Percentiles rank a stretch among this genome's conserved stretches.
phyloP scores from a whole-genome alignment of 92 coral and sea anemone genomes.

The Zoanthus sansibaricus region DNA sequence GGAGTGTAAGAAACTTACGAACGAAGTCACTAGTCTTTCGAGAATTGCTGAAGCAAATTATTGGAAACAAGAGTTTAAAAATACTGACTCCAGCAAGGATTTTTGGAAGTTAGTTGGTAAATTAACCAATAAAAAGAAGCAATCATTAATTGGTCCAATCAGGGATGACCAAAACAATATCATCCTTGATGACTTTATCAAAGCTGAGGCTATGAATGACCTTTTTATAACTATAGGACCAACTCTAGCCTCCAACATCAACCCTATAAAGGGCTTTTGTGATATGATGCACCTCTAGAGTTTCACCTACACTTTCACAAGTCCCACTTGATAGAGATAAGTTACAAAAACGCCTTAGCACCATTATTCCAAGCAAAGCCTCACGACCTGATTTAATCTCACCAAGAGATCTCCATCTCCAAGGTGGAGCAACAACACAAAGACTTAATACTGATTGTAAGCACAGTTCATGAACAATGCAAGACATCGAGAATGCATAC shows the following conservation, averaged over 20 bases:
- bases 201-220: constrained; percentile 54
- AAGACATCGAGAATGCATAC: no score
- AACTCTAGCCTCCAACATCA: constrained; percentile 47
- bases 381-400: constrained; percentile 51
- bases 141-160: constrained; percentile 55
- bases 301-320: constrained; percentile 52
- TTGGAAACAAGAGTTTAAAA: constrained; percentile 53
- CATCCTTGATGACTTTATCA: constrained; percentile 28
- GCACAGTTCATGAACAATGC: no score
- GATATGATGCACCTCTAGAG: constrained; percentile 17
- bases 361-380: constrained; percentile 30
- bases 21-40: constrained; percentile 40
- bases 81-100: constrained; percentile 50
- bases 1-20: constrained; percentile 58
- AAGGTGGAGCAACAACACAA: no score
- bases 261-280: constrained; percentile 25
- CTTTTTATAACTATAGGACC: constrained; percentile 43
- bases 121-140: constrained; percentile 52
- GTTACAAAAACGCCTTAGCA: not conserved
- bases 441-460: no score
- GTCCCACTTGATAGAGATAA: constrained; percentile 34
- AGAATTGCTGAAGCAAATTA: constrained; percentile 63
- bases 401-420: constrained; percentile 54
- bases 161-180: constrained; percentile 47
- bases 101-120: constrained; percentile 62